A percentile compares a stretch with the other conserved stretches of the same genome.
Evolutionary conservation across 2,113 vertebrate genomes (phyloP).

Genomic region (Mesembrinibis cayennensis): DNA sequence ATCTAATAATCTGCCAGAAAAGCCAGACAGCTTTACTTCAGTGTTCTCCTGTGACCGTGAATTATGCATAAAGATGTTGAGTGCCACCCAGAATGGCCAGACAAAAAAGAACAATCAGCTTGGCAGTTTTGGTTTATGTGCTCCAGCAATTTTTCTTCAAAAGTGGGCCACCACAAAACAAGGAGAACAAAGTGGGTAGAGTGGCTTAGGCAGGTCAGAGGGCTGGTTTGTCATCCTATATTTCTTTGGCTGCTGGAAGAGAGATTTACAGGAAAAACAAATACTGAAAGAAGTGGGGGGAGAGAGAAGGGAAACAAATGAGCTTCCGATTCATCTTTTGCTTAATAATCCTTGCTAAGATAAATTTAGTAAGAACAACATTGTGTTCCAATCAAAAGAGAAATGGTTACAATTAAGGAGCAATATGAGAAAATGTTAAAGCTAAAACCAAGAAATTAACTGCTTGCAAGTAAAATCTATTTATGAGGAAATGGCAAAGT

Average conservation of each 20-base stretch:
- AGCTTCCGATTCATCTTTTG: background rate
- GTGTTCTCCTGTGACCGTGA: background rate
- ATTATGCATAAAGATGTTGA: background rate
- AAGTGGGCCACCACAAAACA: background rate
- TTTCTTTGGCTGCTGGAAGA: background rate
- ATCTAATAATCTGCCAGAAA: background rate
- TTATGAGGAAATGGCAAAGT: background rate
- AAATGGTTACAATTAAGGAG: background rate
- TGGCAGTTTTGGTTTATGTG: background rate
- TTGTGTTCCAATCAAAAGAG: background rate
- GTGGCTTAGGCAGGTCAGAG: background rate
- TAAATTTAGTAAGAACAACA: background rate
- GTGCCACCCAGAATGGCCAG: background rate
- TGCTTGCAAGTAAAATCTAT: background rate
- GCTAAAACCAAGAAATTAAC: background rate
- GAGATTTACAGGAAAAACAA: background rate
- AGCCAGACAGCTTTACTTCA: background rate
- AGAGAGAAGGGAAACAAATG: background rate
- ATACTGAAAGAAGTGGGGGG: background rate
- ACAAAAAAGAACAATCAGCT: background rate
- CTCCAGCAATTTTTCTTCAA: background rate
- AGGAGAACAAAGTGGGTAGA: background rate
- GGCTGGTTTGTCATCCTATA: background rate
- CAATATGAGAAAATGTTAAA: background rate
- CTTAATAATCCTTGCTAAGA: background rate